Evolutionary conservation across 2,113 vertebrate genomes (phyloP), one percentile per base, ranked within the genome.

Genomic region (Archocentrus centrarchus): DNA sequence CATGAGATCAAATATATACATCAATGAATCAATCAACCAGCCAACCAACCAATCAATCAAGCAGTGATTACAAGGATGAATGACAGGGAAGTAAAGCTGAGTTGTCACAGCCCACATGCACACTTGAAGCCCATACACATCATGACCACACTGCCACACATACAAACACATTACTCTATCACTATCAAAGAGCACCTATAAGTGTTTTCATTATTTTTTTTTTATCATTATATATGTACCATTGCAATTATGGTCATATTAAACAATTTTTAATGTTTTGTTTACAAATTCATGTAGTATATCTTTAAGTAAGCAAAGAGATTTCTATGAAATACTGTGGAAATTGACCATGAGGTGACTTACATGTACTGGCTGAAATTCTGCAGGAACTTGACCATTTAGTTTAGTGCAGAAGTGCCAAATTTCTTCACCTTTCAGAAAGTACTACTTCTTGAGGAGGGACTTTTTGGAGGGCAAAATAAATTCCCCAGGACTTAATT

Each of bases 61-160:
- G 85, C 68, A n/a, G 77, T 82, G 18, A 88, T 86, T 39, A 81
- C 58, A 63, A 47, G 59, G 39, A 75, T 88, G 80, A 92, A 89
- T 85, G 79, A 78, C 82, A 82, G 86, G 88, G 89, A 93, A 91
- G 87, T 75, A 22, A 35, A 88, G 86, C 91, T 70, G 81, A 88
- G 88, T 90, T 18, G 93, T 66, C 73, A 94, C 91, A 95, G 95
- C 95, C 94, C 94, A 94, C 94, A 95, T 88, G 89, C 81, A 90
- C 91, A 92, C 80, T 64, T 77, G 53, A 94, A 93, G 80, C 86
- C 78, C 66, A 27, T 27, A 27, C 3, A 27, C 27, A 82, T 66
- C 80, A 47, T 22, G 61, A 22, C 70, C 64, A 80, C 77, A 81
- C 85, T 35, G 35, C 35, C 35, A 35, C 35, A 35, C 41, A 18